These are phyloP conservation scores for Tinea pellionella DNA, from an alignment of 2,888 invertebrate species.

Conservation along the genomic window DNA sequence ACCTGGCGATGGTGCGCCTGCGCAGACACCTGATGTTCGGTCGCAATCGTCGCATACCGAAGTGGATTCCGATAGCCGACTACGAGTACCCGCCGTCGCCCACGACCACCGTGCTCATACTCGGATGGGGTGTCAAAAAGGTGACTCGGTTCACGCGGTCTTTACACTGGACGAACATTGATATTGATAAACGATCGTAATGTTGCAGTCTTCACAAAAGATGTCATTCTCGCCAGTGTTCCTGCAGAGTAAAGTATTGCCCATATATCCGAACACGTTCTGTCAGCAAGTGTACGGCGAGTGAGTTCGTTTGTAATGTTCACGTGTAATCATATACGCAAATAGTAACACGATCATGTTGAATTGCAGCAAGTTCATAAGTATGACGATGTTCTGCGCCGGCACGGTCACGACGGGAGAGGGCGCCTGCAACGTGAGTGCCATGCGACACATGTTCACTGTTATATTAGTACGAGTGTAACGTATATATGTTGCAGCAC, in stretches of 20 bases:
- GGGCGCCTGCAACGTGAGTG: conserved; percentile 56
- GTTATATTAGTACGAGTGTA: too few species aligned
- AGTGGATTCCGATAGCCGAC: conserved; percentile 36
- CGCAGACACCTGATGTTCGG: conserved; percentile 34
- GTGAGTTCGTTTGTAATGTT: conserved; percentile 35
- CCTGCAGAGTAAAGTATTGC: conserved; percentile 45
- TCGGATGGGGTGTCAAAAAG: conserved; percentile 59
- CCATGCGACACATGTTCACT: too few species aligned
- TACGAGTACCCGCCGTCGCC: conserved; percentile 24
- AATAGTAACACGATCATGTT: too few species aligned
- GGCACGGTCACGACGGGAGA: conserved; percentile 56
- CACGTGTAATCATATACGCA: too few species aligned
- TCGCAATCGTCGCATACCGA: conserved; percentile 37
- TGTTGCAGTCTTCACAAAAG: conserved; percentile 39
- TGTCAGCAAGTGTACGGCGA: conserved; percentile 55
- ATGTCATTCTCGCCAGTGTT: conserved; percentile 47
- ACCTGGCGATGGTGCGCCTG: conserved; percentile 47
- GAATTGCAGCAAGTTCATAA: conserved; percentile 43
- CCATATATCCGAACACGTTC: conserved; percentile 47
- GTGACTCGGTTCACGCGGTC: conserved; percentile 25
- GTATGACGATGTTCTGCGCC: conserved; percentile 48
- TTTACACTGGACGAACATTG: too few species aligned
- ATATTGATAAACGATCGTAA: too few species aligned
- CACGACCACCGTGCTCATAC: conserved; percentile 40
- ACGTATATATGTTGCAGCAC: conserved; percentile 40